These are phyloP conservation scores for Paratilapia polleni DNA, from an alignment of 2,113 vertebrate genomes.

Conservation along the genomic window DNA sequence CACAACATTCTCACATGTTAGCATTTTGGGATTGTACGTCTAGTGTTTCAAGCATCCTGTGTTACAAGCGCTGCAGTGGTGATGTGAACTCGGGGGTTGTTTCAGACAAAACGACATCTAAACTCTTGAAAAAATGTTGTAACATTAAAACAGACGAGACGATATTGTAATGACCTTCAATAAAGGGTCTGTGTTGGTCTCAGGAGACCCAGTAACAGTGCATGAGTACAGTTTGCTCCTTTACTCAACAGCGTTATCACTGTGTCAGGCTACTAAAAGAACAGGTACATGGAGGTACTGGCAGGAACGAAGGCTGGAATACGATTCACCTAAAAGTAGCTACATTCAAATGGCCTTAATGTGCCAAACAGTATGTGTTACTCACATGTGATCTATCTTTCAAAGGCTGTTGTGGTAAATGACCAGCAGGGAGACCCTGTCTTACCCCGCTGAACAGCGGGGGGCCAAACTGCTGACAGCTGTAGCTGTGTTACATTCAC, in stretches of 20 bases:
- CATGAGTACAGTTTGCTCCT: slow-evolving; percentile 36
- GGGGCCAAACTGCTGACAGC: slow-evolving; percentile 33
- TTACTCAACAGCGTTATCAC: slow-evolving; percentile 22
- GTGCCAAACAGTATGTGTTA: slow-evolving; percentile 59
- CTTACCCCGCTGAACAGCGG: slow-evolving; percentile 9
- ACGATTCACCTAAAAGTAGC: slow-evolving; percentile 54
- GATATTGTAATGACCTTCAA: slow-evolving; percentile 26
- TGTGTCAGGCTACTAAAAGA: slow-evolving; percentile 16
- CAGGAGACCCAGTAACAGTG: slow-evolving; percentile 56
- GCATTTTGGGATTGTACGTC: slow-evolving; percentile 44
- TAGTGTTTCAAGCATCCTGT: slow-evolving; percentile 68
- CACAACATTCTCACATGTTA: slow-evolving; percentile 53
- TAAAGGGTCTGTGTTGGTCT: slow-evolving; percentile 33
- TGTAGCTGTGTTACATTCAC: slow-evolving; percentile 60
- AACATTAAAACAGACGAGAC: slow-evolving; percentile 21
- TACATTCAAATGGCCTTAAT: slow-evolving; percentile 79
- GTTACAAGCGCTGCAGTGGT: slow-evolving; percentile 4
- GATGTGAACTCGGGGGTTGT: slow-evolving; percentile 5
- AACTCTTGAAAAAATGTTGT: not conserved
- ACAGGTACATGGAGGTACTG: slow-evolving; percentile 45
- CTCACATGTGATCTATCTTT: slow-evolving; percentile 39
- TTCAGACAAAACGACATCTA: not conserved
- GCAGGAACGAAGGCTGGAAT: slow-evolving; percentile 25
- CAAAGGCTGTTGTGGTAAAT: slow-evolving; percentile 38
- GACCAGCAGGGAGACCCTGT: slow-evolving; percentile 35